Evolutionary conservation across 2,113 vertebrate species (phyloP).

Genomic region (Carassius carassius): DNA sequence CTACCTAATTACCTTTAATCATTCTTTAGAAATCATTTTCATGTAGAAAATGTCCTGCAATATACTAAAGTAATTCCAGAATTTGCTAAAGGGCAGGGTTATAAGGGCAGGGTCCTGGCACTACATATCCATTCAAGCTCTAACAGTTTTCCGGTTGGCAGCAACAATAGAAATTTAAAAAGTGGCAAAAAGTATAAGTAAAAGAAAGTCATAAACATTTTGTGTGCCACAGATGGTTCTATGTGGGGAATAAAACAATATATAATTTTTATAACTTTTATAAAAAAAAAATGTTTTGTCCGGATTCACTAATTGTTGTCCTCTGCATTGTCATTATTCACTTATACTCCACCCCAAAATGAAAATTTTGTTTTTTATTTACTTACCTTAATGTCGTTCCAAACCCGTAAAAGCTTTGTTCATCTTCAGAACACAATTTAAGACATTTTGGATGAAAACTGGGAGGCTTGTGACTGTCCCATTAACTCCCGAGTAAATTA

Average conservation of each 20-base stretch:
- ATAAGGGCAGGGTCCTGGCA: neutral
- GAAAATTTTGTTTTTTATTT: too few relatives aligned
- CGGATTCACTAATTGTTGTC: neutral
- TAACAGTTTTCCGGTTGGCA: neutral
- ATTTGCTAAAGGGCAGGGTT: neutral
- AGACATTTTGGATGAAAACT: too few relatives aligned
- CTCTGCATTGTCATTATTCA: neutral
- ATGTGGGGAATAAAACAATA: too few relatives aligned
- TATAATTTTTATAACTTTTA: neutral
- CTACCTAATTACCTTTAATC: slow-evolving; percentile 1
- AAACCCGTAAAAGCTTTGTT: neutral
- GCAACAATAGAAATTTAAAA: neutral
- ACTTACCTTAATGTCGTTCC: too few relatives aligned
- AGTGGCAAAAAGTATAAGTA: neutral
- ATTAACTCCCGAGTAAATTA: too few relatives aligned
- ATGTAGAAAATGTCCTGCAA: neutral
- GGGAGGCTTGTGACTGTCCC: too few relatives aligned
- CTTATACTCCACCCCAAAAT: too few relatives aligned
- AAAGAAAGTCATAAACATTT: neutral
- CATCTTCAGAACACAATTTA: too few relatives aligned
- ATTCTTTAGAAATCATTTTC: slow-evolving; percentile 1
- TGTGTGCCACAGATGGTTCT: neutral
- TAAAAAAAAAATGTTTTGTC: neutral
- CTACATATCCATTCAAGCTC: neutral
- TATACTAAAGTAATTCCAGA: neutral